Conservation (phyloP, 92 coral and sea anemone genomes). For the Hydrozoanthus gracilis region DNA sequence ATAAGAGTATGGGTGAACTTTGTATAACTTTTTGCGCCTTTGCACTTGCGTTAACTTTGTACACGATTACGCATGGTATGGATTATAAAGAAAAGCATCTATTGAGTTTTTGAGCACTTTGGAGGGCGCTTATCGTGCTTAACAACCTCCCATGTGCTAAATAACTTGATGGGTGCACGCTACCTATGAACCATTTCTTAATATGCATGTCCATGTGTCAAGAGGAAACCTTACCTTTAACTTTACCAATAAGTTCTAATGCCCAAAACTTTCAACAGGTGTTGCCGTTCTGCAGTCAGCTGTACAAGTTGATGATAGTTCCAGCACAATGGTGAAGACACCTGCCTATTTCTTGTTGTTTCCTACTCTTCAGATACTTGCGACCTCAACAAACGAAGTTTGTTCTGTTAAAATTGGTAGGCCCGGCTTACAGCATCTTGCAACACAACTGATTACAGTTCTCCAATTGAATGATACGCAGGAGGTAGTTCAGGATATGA, state of each 20-base stretch:
- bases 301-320: background rate
- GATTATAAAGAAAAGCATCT: too few relatives aligned
- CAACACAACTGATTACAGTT: slow-evolving; percentile 9
- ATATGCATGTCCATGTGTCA: too few relatives aligned
- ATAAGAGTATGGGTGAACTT: too few relatives aligned
- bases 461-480: background rate
- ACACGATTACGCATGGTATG: too few relatives aligned
- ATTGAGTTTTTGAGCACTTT: too few relatives aligned
- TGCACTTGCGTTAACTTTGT: too few relatives aligned
- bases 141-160: too few relatives aligned
- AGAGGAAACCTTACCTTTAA: background rate
- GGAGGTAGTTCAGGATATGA: background rate
- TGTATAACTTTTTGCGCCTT: too few relatives aligned
- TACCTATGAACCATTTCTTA: too few relatives aligned
- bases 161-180: too few relatives aligned
- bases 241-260: too few relatives aligned
- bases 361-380: slow-evolving; percentile 80
- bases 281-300: slow-evolving; percentile 45
- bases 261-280: slow-evolving; percentile 36
- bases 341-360: slow-evolving; percentile 51
- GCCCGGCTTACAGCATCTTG: background rate
- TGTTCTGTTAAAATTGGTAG: background rate
- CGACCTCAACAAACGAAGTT: slow-evolving; percentile 47
- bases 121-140: too few relatives aligned
- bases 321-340: background rate